phyloP scores from a whole-genome alignment of 1,140 invertebrate genomes.

The Geopemphigus sp. region DNA sequence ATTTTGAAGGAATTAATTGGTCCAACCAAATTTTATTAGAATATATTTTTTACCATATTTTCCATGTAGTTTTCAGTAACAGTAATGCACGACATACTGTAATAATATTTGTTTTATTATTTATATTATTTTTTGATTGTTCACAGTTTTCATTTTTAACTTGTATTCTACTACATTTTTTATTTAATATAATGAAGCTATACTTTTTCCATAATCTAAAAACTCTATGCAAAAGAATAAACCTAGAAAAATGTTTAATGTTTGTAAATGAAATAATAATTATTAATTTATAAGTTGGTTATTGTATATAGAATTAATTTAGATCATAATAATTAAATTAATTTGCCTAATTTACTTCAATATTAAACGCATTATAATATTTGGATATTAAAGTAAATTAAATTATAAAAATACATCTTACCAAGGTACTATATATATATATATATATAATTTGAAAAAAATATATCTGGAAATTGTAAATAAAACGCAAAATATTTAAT shows the following conservation, averaged over 20 bases:
- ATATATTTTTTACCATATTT: background rate
- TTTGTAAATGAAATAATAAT: background rate
- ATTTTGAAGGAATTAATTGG: no score
- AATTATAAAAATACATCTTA: no score
- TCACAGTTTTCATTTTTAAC: background rate
- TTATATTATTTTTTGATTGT: background rate
- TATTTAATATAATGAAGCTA: background rate
- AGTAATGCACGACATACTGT: background rate
- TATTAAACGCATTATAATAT: no score
- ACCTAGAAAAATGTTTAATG: background rate
- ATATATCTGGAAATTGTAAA: no score
- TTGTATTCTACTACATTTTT: background rate
- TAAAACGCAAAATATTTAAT: no score
- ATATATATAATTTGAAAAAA: no score
- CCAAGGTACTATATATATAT: no score
- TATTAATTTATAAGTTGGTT: background rate
- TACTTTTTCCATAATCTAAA: slow-evolving; percentile 1
- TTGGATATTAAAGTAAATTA: no score
- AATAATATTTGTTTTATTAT: background rate
- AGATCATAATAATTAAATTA: no score
- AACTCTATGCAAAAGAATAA: background rate
- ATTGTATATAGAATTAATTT: no score
- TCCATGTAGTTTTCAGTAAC: background rate
- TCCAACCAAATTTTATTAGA: background rate
- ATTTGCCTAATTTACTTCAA: no score